Percentiles rank a stretch among this genome's conserved stretches.
phyloP scores from a whole-genome alignment of 2,113 vertebrate genomes.

The mouse (Mus musculus) region DNA sequence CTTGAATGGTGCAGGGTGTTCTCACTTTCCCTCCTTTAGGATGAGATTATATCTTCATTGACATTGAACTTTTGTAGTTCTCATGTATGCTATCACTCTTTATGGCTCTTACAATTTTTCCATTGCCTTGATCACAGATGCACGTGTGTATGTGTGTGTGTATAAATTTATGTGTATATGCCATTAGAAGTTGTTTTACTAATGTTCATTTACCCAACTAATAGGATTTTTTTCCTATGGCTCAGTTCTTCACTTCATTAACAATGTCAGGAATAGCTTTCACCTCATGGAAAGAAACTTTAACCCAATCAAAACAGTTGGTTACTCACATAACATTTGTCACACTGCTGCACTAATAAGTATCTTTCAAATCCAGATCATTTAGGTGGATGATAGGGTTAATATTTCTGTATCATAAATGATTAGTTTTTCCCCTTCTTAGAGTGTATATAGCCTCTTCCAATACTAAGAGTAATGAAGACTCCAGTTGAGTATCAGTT shows the following conservation, averaged over 20 bases:
- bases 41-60: no score
- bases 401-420: background rate
- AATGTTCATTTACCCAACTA: no score
- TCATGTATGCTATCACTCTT: no score
- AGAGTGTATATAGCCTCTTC: background rate
- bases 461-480: background rate
- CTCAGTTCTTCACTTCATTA: background rate
- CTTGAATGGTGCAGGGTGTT: no score
- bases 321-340: background rate
- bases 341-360: background rate
- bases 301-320: background rate
- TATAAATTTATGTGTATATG: background rate
- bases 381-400: background rate
- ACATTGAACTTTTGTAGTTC: no score
- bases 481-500: background rate
- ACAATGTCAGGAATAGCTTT: background rate
- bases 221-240: background rate
- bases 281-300: background rate
- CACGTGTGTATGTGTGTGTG: no score
- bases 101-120: no score
- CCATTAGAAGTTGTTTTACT: no score
- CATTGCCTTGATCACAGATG: no score
- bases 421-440: background rate
- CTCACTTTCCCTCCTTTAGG: no score
- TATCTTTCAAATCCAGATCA: background rate